Evolutionary conservation across 2,113 vertebrate genomes (phyloP).

Genomic region (Terrapene triunguis): DNA sequence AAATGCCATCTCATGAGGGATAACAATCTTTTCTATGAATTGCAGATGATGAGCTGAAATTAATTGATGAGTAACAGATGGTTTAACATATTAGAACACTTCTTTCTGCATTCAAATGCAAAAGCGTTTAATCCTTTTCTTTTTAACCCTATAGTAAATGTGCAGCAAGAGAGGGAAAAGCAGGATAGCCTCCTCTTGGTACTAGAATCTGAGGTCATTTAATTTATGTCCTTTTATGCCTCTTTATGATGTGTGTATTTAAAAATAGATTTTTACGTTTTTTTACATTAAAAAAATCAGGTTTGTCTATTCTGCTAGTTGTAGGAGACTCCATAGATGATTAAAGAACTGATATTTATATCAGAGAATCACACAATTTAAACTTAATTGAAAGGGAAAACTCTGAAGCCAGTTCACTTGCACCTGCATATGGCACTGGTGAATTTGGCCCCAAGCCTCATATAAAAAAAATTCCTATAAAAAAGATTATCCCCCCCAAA

Average conservation of each 20-base stretch:
- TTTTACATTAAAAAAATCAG: neutral
- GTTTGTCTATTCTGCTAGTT: neutral
- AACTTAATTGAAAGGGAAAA: neutral
- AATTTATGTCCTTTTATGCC: neutral
- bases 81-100: neutral
- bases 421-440: neutral
- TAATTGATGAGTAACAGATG: neutral
- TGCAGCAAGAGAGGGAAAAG: neutral
- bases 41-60: neutral
- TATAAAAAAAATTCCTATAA: neutral
- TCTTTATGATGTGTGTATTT: neutral
- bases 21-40: neutral
- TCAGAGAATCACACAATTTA: neutral
- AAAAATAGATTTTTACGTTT: fast-evolving
- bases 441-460: neutral
- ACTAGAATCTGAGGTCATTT: neutral
- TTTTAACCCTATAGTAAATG: neutral
- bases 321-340: neutral
- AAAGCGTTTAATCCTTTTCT: neutral
- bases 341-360: neutral
- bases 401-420: fast-evolving
- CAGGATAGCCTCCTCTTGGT: neutral
- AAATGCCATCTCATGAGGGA: neutral
- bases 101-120: neutral
- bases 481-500: neutral